phyloP scores from a whole-genome alignment of 2,113 vertebrate genomes.

The Corythoichthys intestinalis region DNA sequence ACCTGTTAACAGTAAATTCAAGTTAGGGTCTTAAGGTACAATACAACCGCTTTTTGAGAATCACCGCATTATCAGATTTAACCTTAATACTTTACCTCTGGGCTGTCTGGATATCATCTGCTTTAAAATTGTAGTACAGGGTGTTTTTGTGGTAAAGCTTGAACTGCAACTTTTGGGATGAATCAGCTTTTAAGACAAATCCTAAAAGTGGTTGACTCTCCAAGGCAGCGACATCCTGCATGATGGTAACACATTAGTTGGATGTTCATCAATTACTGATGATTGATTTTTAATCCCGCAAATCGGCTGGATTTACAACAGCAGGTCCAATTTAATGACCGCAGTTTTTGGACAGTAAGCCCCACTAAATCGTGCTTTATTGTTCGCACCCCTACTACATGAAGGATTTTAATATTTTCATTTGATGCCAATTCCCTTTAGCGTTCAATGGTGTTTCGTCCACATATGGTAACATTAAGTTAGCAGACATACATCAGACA shows the following conservation, averaged over 20 bases:
- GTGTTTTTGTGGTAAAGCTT: conserved; percentile 93
- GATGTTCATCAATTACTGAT: background rate
- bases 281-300: background rate
- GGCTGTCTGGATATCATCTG: conserved; percentile 83
- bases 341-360: too few relatives aligned
- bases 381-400: too few relatives aligned
- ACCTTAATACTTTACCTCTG: conserved; percentile 75
- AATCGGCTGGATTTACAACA: background rate
- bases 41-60: background rate
- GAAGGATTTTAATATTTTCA: too few relatives aligned
- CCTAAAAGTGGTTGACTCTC: conserved; percentile 94
- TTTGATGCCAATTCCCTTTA: too few relatives aligned
- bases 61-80: background rate
- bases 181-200: conserved; percentile 83
- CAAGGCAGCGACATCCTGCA: conserved; percentile 90
- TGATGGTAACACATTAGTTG: background rate
- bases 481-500: too few relatives aligned
- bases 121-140: conserved; percentile 89
- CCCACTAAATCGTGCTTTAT: too few relatives aligned
- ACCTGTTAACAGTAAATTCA: conserved; percentile 68
- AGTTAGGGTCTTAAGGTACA: background rate
- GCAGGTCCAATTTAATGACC: background rate
- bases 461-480: too few relatives aligned
- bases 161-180: conserved; percentile 76
- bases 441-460: too few relatives aligned